Base-by-base conservation (phyloP, 2,888 invertebrate genomes). In the Azorinus chamasolen region DNA sequence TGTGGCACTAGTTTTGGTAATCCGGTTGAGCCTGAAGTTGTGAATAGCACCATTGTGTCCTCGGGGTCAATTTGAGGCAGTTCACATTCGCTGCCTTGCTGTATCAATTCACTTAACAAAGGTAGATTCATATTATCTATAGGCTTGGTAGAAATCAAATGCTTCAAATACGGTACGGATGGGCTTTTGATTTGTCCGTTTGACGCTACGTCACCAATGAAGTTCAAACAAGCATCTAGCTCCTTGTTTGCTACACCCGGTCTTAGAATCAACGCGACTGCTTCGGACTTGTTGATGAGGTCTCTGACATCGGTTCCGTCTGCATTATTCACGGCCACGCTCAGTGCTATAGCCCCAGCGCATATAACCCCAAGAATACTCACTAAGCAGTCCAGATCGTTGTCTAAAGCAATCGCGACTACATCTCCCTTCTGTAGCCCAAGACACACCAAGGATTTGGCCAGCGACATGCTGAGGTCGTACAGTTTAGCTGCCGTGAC, bases 361-460 rank as follows among this genome's bases (percentile, higher is more conserved):
- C 51, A 50, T 2, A 77, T 77, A 12, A 66, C 58, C 18, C 71
- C 68, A 39, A 77, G 63, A 6, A 55, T 51, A 37, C 62, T 43
- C 10, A 77, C 16, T 27, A 77, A 51, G 24, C 71, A 25, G 14
- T 77, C 66, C 5, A 71, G 10, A 10, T 66, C 63, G 51, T 77
- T 77, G 14, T 48, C 43, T 5, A 66, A 57, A 25, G 62, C 71
- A 2, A 57, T 58, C 0, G 58, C 76, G 12, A 71, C 70, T n/a
- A 77, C 37, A n/a, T 77, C 76, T 3, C 71, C 76, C 39, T 51
- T 66, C 25, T 48, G 25, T 18, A 77, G 48, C 22, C 76, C 76
- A 5, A 62, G 46, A 43, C 53, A 32, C 8, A 77, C 37, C 6
- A 77, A 45, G 12, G 57, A 41, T 18, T 41, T 10, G 16, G 71